These are phyloP conservation scores for Copidosoma aretas DNA, from an alignment of 2,888 invertebrate species.

Conservation along the genomic window DNA sequence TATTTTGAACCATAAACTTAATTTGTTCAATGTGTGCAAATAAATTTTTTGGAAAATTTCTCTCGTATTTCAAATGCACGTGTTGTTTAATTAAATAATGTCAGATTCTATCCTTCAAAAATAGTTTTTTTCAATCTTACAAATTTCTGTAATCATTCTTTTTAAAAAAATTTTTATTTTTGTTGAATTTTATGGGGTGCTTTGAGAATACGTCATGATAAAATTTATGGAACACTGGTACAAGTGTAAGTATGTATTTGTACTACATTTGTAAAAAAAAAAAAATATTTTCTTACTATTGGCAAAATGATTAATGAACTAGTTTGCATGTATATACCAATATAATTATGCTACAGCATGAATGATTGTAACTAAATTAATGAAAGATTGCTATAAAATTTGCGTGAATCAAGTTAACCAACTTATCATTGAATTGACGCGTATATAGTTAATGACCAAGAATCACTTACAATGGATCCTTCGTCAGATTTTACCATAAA, in stretches of 20 bases:
- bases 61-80: no score
- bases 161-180: slow-evolving; percentile 6
- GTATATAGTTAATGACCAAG: slow-evolving; percentile 25
- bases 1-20: no score
- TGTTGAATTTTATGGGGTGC: background rate
- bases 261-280: background rate
- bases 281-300: slow-evolving; percentile 4
- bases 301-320: background rate
- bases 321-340: background rate
- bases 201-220: background rate
- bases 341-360: background rate
- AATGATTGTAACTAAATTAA: background rate
- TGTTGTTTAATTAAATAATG: no score
- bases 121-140: no score
- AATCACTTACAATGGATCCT: slow-evolving; percentile 30
- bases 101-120: no score
- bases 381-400: background rate
- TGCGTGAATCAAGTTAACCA: slow-evolving; percentile 25
- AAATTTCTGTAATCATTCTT: background rate
- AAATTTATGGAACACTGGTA: no score
- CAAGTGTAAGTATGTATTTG: no score
- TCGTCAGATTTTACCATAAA: slow-evolving; percentile 24
- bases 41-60: no score
- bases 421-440: slow-evolving; percentile 16
- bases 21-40: no score